phyloP scores from a whole-genome alignment of 2,113 vertebrate genomes.

The Elaphurus davidianus region DNA sequence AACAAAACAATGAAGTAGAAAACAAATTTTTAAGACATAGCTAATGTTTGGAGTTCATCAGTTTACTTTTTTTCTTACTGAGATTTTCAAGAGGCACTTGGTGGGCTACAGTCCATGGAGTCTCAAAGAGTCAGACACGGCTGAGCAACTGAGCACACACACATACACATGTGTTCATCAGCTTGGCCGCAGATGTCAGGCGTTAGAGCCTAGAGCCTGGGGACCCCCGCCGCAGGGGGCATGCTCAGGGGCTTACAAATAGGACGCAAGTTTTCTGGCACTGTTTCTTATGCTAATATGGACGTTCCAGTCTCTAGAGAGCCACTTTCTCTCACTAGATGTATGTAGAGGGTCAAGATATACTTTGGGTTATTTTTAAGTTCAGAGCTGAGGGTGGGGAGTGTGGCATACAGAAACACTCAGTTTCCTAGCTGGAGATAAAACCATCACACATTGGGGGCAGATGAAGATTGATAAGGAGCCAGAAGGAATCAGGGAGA shows the following conservation, averaged over 20 bases:
- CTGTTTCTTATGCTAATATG: neutral
- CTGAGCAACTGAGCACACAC: neutral
- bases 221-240: fast-evolving
- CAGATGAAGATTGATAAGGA: neutral
- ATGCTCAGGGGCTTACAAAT: fast-evolving
- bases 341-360: neutral
- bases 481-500: neutral
- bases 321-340: neutral
- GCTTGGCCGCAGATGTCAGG: neutral
- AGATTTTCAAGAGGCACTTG: neutral
- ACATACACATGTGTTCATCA: neutral
- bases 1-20: neutral
- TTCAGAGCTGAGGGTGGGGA: neutral
- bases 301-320: neutral
- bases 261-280: neutral
- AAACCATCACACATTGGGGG: neutral
- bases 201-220: neutral
- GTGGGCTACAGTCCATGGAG: neutral
- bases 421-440: neutral
- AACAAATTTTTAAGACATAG: neutral
- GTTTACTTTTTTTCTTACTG: neutral
- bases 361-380: neutral
- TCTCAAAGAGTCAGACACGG: neutral
- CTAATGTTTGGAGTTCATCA: neutral
- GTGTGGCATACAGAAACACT: neutral